Evolutionary conservation across 2,797 vertebrate species (phyloP).

Genomic region (Mormyrops boulengeri): DNA sequence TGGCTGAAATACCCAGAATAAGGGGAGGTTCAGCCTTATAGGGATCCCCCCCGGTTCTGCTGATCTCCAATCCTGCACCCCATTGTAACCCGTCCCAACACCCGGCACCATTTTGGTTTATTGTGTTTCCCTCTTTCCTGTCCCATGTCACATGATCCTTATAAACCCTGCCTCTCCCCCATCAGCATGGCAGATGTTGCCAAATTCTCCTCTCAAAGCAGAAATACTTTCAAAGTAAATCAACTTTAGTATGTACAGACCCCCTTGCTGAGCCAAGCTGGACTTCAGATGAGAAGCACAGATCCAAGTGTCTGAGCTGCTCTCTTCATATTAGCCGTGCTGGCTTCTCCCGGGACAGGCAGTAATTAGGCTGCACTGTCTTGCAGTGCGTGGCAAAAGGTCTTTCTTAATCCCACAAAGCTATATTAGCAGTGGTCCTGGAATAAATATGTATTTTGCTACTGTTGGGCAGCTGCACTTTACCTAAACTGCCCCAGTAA

Average conservation of each 20-base stretch:
- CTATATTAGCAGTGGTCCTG: neutral
- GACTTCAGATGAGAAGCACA: neutral
- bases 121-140: neutral
- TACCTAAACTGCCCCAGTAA: neutral
- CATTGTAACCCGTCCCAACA: neutral
- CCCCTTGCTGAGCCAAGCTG: neutral
- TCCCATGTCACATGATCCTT: neutral
- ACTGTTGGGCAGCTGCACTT: neutral
- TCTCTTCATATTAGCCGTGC: neutral
- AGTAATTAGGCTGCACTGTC: neutral
- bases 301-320: neutral
- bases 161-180: neutral
- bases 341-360: neutral
- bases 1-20: neutral
- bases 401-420: neutral
- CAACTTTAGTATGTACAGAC: neutral
- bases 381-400: no score
- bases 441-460: neutral
- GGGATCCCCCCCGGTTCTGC: neutral
- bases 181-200: neutral
- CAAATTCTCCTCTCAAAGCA: neutral
- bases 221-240: neutral
- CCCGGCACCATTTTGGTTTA: neutral
- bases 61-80: neutral
- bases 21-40: neutral